Conservation (phyloP, 2,797 vertebrate species). For the Telmatherina bonti region DNA sequence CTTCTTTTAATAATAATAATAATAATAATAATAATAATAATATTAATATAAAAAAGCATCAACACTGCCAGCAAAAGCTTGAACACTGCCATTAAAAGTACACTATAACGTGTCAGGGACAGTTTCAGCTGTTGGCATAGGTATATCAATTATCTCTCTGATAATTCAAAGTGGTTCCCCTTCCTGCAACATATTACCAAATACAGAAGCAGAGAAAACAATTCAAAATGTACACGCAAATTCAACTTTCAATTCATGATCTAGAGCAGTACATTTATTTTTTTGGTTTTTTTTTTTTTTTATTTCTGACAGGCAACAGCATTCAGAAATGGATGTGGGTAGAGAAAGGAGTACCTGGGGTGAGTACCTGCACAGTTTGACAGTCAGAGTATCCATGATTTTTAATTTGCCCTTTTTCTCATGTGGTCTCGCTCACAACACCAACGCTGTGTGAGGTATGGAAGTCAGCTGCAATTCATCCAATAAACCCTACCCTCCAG, state of each 20-base stretch:
- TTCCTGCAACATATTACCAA: slow-evolving; percentile 44
- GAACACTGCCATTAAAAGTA: slow-evolving; percentile 2
- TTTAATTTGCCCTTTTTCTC: slow-evolving; percentile 99
- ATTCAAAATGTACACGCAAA: slow-evolving; percentile 51
- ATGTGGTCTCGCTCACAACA: slow-evolving; percentile 99
- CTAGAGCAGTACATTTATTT: slow-evolving; percentile 60
- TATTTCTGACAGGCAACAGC: slow-evolving; percentile 94
- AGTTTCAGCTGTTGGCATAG: slow-evolving; percentile 50
- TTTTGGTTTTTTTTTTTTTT: too few relatives aligned
- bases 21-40: too few relatives aligned
- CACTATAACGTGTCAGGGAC: slow-evolving; percentile 5
- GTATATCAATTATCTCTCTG: slow-evolving; percentile 66
- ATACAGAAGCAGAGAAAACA: slow-evolving; percentile 47
- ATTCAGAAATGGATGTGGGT: slow-evolving; percentile 99
- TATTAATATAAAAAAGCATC: too few relatives aligned
- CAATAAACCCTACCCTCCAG: slow-evolving; percentile 97
- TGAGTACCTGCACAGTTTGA: slow-evolving; percentile 99
- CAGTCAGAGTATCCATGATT: slow-evolving; percentile 99
- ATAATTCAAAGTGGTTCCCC: slow-evolving; percentile 33
- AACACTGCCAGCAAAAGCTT: not conserved
- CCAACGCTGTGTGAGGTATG: slow-evolving; percentile 99
- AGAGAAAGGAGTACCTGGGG: slow-evolving; percentile 99
- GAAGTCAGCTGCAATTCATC: slow-evolving; percentile 99
- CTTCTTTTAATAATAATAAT: too few relatives aligned
- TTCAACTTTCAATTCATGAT: slow-evolving; percentile 65